Conservation (phyloP, 1,140 invertebrate species). For the Laupala kohalensis region DNA sequence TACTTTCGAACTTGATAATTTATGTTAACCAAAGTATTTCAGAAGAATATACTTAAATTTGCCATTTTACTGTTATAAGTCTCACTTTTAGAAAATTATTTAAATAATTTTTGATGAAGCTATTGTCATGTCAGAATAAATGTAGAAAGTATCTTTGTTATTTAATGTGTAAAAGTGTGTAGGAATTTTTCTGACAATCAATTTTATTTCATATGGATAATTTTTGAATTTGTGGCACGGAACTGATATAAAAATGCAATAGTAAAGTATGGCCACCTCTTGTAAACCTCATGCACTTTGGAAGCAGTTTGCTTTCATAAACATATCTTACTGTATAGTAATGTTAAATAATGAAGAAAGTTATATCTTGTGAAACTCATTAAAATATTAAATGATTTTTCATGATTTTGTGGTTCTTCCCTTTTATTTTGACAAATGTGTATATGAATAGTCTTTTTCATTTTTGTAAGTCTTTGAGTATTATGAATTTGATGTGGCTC, state of each 20-base stretch:
- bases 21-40: too few species aligned
- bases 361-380: too few species aligned
- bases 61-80: too few species aligned
- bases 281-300: neutral
- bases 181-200: neutral
- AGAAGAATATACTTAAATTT: too few species aligned
- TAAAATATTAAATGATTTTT: too few species aligned
- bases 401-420: neutral
- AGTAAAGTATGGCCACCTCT: neutral
- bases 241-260: neutral
- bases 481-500: neutral
- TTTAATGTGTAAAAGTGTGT: neutral
- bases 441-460: neutral
- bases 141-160: too few species aligned
- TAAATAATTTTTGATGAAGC: too few species aligned
- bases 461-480: neutral
- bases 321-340: neutral
- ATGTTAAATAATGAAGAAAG: neutral
- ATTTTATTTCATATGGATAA: neutral
- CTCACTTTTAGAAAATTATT: too few species aligned
- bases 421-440: neutral
- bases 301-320: neutral
- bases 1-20: too few species aligned
- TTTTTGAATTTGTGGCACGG: neutral
- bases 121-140: too few species aligned